Base-by-base conservation (phyloP, 2,113 vertebrate genomes). In the Cyrtonyx montezumae region DNA sequence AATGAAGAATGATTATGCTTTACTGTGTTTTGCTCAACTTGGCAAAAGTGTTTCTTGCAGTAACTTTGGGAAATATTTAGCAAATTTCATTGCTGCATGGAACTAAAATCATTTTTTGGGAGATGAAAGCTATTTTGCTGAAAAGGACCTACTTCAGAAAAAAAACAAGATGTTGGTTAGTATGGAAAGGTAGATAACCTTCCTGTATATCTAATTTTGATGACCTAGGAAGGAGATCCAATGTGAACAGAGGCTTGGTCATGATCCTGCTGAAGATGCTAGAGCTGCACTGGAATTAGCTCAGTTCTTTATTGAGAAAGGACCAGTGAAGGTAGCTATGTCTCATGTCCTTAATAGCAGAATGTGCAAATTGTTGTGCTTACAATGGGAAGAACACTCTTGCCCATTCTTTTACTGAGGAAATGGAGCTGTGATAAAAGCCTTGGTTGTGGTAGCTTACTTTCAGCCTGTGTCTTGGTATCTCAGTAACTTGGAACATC, bases 261-360 rank as follows among this genome's bases (percentile, higher is more conserved):
- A 99, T 67, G 90, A 99, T 97, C 97, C 99, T 61, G 96, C 88
- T 82, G 98, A 99, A 97, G 99, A 99, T 49, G 99, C 98, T 21
- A 82, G 87, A 83, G 98, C 98, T 59, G 95, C 98, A 32, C 81
- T 99, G 96, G 97, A 99, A 91, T 96, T 99, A 92, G 98, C 98
- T 79, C 98, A 97, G 3, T 99, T 98, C 97, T 99, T 99, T 77
- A 99, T 99, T 87, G 96, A 95, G 78, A 97, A 96, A 34, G 98
- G 98, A 90, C 98, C 98, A 90, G 88, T 56, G 96, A 98, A 98
- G 98, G 99, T 96, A 96, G 3, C 19, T 94, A 9, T 5, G 74
- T 15, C 22, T 75, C 83, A 67, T 67, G 8, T 61, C 73, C 36
- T 92, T 74, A 79, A 87, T 43, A 13, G 5, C 42, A 87, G 75